Conservation (phyloP, 1,140 invertebrate genomes). For the Bactericera cockerelli region DNA sequence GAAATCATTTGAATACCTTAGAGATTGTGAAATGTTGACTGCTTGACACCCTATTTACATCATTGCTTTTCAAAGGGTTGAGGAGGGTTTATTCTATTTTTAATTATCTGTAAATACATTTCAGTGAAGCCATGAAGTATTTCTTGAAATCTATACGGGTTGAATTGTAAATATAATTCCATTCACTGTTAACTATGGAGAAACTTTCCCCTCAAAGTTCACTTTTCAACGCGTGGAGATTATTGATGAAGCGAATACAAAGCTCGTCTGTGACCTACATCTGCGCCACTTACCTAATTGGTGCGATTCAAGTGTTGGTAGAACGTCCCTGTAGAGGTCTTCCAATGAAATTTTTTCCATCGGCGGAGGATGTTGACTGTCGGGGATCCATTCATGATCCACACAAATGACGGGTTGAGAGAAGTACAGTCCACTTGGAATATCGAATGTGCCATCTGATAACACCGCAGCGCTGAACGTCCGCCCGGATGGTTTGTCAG, state of each 20-base stretch:
- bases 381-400: neutral
- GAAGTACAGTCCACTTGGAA: constrained; percentile 5
- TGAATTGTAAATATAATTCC: neutral
- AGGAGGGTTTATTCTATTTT: too few relatives aligned
- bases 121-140: neutral
- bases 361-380: neutral
- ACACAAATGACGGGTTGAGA: neutral
- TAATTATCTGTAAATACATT: too few relatives aligned
- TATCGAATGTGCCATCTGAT: constrained; percentile 3
- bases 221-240: neutral
- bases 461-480: neutral
- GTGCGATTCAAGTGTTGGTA: neutral
- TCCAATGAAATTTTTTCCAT: neutral
- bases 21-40: neutral
- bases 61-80: too few relatives aligned
- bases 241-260: neutral
- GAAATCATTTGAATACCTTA: neutral
- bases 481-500: neutral
- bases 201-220: neutral
- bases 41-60: neutral
- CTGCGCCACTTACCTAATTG: neutral
- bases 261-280: neutral
- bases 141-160: neutral
- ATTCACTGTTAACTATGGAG: neutral
- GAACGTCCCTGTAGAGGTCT: neutral